Evolutionary conservation across 1,140 invertebrate genomes (phyloP).

Genomic region (Akabosia matsudoensis): DNA sequence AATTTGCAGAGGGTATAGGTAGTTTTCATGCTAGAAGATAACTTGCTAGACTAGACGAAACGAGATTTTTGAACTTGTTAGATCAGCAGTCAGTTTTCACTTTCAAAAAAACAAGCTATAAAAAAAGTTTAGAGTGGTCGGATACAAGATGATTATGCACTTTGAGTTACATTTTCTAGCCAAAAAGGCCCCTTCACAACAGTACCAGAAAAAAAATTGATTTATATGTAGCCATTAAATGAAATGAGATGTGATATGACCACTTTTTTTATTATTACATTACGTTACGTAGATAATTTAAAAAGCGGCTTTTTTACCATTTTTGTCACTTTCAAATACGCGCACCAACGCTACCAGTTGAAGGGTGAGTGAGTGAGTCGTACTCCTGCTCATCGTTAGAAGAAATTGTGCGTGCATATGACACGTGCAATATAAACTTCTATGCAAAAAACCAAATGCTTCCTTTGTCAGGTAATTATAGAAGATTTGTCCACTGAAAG

Average conservation of each 20-base stretch:
- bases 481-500: too few relatives aligned
- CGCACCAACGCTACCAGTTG: too few relatives aligned
- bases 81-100: constrained; percentile 19
- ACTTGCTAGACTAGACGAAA: constrained; percentile 3
- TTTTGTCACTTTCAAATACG: constrained; percentile 14
- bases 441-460: too few relatives aligned
- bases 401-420: too few relatives aligned
- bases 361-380: too few relatives aligned
- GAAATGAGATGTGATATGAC: background rate
- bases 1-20: too few relatives aligned
- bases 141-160: background rate
- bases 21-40: too few relatives aligned
- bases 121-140: background rate
- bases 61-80: constrained; percentile 2
- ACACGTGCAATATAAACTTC: too few relatives aligned
- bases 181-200: background rate
- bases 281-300: background rate
- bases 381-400: background rate
- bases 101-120: constrained; percentile 14
- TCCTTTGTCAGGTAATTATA: too few relatives aligned
- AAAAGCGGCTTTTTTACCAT: background rate
- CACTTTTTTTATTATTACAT: background rate
- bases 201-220: background rate
- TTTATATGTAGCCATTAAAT: background rate
- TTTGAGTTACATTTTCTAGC: background rate